Percentiles rank a stretch among this genome's conserved stretches.
These are phyloP conservation scores for Pocillopora grandis DNA, from an alignment of 92 coral and sea anemone species.

Conservation along the genomic window DNA sequence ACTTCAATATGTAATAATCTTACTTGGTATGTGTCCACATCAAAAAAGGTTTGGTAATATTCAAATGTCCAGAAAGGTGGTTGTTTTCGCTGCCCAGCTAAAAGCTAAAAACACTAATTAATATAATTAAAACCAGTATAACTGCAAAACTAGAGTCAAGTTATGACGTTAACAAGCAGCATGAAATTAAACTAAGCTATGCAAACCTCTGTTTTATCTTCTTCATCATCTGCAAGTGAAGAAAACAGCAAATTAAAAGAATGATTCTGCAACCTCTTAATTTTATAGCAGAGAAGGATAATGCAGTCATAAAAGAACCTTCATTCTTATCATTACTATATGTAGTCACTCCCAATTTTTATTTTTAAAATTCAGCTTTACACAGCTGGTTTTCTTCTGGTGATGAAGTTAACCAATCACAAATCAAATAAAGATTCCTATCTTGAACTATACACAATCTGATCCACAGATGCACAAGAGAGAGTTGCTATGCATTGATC, in stretches of 20 bases:
- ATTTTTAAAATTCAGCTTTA: too few relatives aligned
- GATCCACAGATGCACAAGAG: too few relatives aligned
- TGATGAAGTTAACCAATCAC: too few relatives aligned
- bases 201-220: conserved; percentile 77
- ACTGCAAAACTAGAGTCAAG: not conserved
- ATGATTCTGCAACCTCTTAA: too few relatives aligned
- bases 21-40: conserved; percentile 95
- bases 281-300: too few relatives aligned
- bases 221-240: conserved; percentile 52
- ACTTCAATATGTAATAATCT: not conserved
- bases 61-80: conserved; percentile 99
- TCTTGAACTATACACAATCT: too few relatives aligned
- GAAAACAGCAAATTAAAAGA: not conserved
- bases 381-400: too few relatives aligned
- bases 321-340: too few relatives aligned
- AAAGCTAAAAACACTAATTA: conserved; percentile 51
- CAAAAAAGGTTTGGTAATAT: conserved; percentile 96
- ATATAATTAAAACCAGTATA: not conserved
- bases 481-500: not conserved
- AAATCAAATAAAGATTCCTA: too few relatives aligned
- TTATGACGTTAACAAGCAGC: not conserved
- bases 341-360: too few relatives aligned
- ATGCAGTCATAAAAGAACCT: too few relatives aligned
- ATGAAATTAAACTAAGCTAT: not conserved
- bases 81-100: conserved; percentile 83